phyloP scores from a whole-genome alignment of 2,113 vertebrate species.

The Tyto alba region DNA sequence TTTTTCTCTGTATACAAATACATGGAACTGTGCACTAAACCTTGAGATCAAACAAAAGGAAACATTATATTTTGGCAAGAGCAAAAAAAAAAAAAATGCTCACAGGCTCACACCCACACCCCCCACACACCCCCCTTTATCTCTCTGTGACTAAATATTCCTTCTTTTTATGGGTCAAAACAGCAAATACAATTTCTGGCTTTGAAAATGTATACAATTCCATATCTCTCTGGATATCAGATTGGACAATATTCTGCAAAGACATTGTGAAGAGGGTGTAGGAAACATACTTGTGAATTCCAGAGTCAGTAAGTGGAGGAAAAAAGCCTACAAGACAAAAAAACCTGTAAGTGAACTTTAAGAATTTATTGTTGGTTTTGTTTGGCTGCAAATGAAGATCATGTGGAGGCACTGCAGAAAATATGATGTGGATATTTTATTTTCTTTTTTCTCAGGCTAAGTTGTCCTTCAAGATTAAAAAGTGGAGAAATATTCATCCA shows the following conservation, averaged over 20 bases:
- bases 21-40: not conserved
- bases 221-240: not conserved
- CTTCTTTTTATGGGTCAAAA: not conserved
- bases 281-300: not conserved
- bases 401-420: not conserved
- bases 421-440: not conserved
- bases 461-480: not conserved
- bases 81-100: not conserved
- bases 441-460: not conserved
- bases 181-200: not conserved
- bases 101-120: too few relatives aligned
- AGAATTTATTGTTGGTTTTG: not conserved
- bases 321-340: not conserved
- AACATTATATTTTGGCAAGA: not conserved
- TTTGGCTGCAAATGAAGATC: not conserved
- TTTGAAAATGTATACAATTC: not conserved
- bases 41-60: not conserved
- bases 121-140: not conserved
- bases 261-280: not conserved
- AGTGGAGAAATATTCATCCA: rapidly evolving
- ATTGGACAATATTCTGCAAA: not conserved
- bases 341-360: not conserved
- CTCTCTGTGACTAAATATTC: not conserved
- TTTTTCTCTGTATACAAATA: not conserved
- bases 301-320: not conserved